Evolutionary conservation across 1,140 invertebrate species (phyloP).

Genomic region (Drosophila albomicans): DNA sequence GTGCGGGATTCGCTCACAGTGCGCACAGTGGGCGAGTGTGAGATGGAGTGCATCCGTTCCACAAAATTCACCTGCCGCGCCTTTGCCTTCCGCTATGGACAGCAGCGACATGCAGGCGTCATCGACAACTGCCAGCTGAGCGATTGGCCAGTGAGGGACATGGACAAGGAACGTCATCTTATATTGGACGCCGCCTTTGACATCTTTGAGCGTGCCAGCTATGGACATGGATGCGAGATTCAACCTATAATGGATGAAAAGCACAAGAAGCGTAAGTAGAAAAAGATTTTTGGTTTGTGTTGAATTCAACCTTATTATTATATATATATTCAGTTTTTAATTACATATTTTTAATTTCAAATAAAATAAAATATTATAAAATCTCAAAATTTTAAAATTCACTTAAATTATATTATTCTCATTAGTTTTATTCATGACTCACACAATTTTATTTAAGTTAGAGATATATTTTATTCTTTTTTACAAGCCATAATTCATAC

Average conservation of each 20-base stretch:
- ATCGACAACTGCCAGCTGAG: slow-evolving; percentile 90
- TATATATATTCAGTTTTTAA: too few relatives aligned
- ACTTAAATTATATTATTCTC: too few relatives aligned
- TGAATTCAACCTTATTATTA: too few relatives aligned
- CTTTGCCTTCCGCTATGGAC: slow-evolving; percentile 90
- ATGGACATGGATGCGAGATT: slow-evolving; percentile 91
- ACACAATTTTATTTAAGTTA: too few relatives aligned
- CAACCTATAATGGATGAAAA: slow-evolving; percentile 85
- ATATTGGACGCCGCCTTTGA: slow-evolving; percentile 88
- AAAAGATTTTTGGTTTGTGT: too few relatives aligned
- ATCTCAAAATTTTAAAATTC: too few relatives aligned
- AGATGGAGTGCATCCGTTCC: slow-evolving; percentile 89
- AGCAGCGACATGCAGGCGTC: slow-evolving; percentile 87
- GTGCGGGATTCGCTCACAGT: slow-evolving; percentile 88
- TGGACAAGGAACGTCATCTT: slow-evolving; percentile 87
- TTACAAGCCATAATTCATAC: too few relatives aligned
- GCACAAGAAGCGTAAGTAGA: slow-evolving; percentile 84
- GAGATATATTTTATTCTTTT: too few relatives aligned
- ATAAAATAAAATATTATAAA: too few relatives aligned
- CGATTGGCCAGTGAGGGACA: slow-evolving; percentile 89
- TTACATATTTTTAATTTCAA: too few relatives aligned
- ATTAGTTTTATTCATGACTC: too few relatives aligned
- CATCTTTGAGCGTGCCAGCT: slow-evolving; percentile 91
- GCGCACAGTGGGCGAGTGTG: slow-evolving; percentile 90
- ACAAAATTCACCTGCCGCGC: slow-evolving; percentile 90